phyloP scores from a whole-genome alignment of 2,888 invertebrate genomes.

The Tanypteryx hageni region DNA sequence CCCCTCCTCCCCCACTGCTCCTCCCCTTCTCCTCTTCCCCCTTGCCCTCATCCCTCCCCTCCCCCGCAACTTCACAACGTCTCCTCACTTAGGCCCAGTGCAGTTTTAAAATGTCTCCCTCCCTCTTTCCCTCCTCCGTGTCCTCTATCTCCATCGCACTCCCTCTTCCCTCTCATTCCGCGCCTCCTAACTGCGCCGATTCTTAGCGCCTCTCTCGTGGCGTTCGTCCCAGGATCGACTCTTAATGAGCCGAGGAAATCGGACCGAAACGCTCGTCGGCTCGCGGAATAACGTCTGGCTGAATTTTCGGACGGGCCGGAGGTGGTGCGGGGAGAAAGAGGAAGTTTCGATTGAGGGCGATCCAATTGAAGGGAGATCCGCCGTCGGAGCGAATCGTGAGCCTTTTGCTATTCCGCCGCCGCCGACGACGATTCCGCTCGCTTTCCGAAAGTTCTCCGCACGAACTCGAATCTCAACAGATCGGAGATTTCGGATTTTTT shows the following conservation, averaged over 20 bases:
- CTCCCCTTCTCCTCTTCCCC: too few relatives aligned
- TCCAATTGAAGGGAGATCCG: background rate
- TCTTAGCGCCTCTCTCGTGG: background rate
- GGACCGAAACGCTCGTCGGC: background rate
- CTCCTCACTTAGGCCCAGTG: too few relatives aligned
- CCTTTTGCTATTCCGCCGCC: background rate
- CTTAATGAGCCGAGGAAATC: background rate
- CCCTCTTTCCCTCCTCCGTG: background rate
- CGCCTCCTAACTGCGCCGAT: background rate
- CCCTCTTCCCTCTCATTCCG: background rate
- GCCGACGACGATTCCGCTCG: background rate
- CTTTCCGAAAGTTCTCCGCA: background rate
- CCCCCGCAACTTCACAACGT: too few relatives aligned
- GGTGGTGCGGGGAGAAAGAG: background rate
- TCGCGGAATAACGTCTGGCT: background rate
- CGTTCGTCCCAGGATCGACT: background rate
- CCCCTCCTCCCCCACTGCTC: too few relatives aligned
- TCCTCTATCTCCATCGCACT: too few relatives aligned
- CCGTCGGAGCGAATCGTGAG: background rate
- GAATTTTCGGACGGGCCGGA: background rate
- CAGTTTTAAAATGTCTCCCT: background rate
- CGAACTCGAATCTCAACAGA: background rate
- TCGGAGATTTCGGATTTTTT: background rate
- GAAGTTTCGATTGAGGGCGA: slow-evolving; percentile 7
- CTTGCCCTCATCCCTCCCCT: too few relatives aligned